These are phyloP conservation scores for Lipotes vexillifer DNA, from an alignment of 2,113 vertebrate species.

Conservation along the genomic window DNA sequence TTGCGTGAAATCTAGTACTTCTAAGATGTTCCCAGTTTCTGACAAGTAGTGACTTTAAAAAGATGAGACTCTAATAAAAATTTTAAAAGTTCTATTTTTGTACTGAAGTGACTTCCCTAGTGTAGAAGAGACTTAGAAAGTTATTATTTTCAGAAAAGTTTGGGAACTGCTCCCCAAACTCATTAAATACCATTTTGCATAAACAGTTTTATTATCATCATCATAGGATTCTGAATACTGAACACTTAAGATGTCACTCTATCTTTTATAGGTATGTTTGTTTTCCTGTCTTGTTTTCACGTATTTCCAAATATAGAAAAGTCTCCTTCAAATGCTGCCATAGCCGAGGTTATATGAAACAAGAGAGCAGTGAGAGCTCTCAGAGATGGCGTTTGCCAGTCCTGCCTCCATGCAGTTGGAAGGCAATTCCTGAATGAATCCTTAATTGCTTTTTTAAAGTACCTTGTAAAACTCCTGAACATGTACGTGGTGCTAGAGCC, in stretches of 20 bases:
- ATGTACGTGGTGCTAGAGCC: not conserved
- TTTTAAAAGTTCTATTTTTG: not conserved
- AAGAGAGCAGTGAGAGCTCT: not conserved
- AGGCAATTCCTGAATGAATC: not conserved
- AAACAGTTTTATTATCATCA: conserved; percentile 10
- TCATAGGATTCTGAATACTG: not conserved
- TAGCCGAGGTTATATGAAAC: not conserved
- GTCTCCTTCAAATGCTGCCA: not conserved
- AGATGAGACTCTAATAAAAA: not conserved
- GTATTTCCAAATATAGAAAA: not conserved
- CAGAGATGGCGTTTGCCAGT: not conserved
- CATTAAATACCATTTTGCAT: not conserved
- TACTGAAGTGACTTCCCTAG: not conserved
- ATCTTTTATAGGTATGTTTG: not conserved
- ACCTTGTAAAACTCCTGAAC: not conserved
- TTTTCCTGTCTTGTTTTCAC: not conserved
- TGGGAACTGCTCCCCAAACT: not conserved
- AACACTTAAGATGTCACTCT: not conserved
- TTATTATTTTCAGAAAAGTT: not conserved
- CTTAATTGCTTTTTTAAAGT: not conserved
- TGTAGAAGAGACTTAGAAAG: not conserved
- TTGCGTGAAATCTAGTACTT: not conserved
- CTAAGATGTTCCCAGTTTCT: not conserved
- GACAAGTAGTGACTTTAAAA: not conserved
- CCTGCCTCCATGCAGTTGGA: not conserved